phyloP scores from a whole-genome alignment of 2,888 invertebrate species.

The Rosalia funebris region DNA sequence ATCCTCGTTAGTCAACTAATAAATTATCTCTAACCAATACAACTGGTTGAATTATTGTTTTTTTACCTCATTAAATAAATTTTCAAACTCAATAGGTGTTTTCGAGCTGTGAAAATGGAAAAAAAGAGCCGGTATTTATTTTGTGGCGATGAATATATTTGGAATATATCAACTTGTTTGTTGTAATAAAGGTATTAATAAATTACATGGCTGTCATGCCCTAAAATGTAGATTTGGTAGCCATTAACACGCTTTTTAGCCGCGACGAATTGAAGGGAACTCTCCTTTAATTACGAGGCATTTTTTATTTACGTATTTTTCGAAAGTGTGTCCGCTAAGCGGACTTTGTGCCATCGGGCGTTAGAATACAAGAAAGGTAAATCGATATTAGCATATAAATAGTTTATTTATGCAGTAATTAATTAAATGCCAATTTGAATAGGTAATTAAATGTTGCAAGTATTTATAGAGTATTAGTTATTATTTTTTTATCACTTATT shows the following conservation, averaged over 20 bases:
- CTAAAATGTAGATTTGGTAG: conserved; percentile 35
- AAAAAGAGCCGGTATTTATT: conserved; percentile 58
- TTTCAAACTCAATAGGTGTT: conserved; percentile 63
- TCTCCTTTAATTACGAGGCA: conserved; percentile 24
- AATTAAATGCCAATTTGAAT: not conserved
- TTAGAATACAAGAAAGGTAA: conserved; percentile 7
- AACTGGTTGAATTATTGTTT: conserved; percentile 62
- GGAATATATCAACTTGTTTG: conserved; percentile 60
- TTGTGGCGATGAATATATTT: conserved; percentile 59
- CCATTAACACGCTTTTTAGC: conserved; percentile 36
- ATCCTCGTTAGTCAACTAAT: conserved; percentile 49
- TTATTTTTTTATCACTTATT: no score
- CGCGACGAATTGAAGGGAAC: conserved; percentile 29
- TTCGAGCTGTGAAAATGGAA: conserved; percentile 56
- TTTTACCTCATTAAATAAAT: conserved; percentile 64
- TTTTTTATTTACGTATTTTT: conserved; percentile 22
- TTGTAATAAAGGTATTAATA: conserved; percentile 59
- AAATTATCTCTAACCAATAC: conserved; percentile 62
- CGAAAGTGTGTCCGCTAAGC: conserved; percentile 3
- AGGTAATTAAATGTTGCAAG: not conserved
- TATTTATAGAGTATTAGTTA: not conserved
- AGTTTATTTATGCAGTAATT: conserved; percentile 5
- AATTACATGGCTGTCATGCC: conserved; percentile 48
- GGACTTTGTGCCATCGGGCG: conserved; percentile 5
- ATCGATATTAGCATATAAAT: conserved; percentile 15